These are phyloP conservation scores for Trialeurodes vaporariorum DNA, from an alignment of 1,140 invertebrate species.

Conservation along the genomic window DNA sequence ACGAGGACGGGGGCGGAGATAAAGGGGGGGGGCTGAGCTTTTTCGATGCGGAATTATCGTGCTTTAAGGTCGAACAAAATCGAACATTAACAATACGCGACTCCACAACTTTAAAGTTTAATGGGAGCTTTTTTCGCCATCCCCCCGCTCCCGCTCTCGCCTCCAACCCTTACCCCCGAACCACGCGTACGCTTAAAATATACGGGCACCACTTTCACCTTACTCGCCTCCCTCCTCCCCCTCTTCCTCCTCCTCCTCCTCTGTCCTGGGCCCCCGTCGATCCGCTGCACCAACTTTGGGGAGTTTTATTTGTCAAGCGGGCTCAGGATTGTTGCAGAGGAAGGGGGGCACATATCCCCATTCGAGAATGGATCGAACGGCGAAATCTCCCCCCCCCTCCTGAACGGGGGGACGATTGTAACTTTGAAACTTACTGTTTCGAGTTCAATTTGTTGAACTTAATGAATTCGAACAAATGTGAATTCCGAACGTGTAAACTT, in stretches of 20 bases:
- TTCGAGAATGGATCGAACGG: too few species aligned
- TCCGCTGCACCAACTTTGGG: neutral
- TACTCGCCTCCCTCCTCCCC: too few species aligned
- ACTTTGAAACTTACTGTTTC: neutral
- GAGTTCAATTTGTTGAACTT: neutral
- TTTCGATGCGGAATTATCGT: neutral
- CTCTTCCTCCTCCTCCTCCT: too few species aligned
- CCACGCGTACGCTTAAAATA: too few species aligned
- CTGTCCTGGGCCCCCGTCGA: too few species aligned
- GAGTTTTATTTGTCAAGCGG: neutral
- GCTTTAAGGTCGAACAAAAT: neutral
- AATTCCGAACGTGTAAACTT: neutral
- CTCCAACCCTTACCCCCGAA: too few species aligned
- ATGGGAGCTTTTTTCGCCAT: neutral
- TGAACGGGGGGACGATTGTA: neutral
- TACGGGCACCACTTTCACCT: neutral
- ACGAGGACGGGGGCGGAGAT: too few species aligned
- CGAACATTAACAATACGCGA: neutral
- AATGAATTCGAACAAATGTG: neutral
- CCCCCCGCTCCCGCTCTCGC: neutral
- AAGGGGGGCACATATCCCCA: too few species aligned
- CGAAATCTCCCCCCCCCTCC: too few species aligned
- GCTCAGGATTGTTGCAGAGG: too few species aligned
- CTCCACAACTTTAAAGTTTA: too few species aligned
- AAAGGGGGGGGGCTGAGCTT: too few species aligned